phyloP scores from a whole-genome alignment of 2,797 vertebrate species.

The Chaunax sp. region DNA sequence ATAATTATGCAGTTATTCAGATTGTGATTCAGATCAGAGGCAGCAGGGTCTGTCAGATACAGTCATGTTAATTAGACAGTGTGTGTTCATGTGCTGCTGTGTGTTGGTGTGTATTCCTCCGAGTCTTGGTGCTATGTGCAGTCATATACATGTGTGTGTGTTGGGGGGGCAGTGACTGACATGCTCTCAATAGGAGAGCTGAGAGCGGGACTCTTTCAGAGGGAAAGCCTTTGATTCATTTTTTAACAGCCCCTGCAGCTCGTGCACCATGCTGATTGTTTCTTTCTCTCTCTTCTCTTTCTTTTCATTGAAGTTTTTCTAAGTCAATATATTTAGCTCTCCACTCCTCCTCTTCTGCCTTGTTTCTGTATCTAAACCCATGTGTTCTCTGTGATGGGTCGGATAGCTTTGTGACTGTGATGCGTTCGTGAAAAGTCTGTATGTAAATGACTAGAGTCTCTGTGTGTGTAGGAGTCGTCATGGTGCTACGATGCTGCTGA shows the following conservation, averaged over 20 bases:
- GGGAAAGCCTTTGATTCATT: slow-evolving; percentile 68
- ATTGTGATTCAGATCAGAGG: slow-evolving; percentile 30
- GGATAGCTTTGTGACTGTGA: slow-evolving; percentile 2
- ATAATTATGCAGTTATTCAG: slow-evolving; percentile 24
- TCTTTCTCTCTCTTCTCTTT: slow-evolving; percentile 3
- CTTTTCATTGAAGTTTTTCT: slow-evolving; percentile 33
- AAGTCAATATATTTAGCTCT: slow-evolving; percentile 42
- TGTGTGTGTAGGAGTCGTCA: slow-evolving; percentile 9
- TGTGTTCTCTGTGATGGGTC: neutral
- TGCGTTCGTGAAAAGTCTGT: neutral
- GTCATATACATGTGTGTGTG: slow-evolving; percentile 8
- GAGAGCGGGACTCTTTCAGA: slow-evolving; percentile 36
- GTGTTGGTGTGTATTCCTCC: slow-evolving; percentile 3
- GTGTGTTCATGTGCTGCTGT: slow-evolving; percentile 7
- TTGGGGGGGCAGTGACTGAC: slow-evolving; percentile 17
- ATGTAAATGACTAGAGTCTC: slow-evolving; percentile 34
- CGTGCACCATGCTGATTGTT: slow-evolving; percentile 32
- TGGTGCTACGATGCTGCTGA: slow-evolving; percentile 3
- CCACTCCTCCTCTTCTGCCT: slow-evolving; percentile 32
- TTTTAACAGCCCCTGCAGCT: slow-evolving; percentile 70
- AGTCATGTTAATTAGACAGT: slow-evolving; percentile 39
- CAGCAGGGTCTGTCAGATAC: slow-evolving; percentile 18
- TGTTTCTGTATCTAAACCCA: slow-evolving; percentile 15
- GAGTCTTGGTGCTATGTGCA: neutral
- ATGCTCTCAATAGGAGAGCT: slow-evolving; percentile 28